These are phyloP conservation scores for Phylloscopus trochilus DNA, from an alignment of 2,113 vertebrate species.

Conservation along the genomic window DNA sequence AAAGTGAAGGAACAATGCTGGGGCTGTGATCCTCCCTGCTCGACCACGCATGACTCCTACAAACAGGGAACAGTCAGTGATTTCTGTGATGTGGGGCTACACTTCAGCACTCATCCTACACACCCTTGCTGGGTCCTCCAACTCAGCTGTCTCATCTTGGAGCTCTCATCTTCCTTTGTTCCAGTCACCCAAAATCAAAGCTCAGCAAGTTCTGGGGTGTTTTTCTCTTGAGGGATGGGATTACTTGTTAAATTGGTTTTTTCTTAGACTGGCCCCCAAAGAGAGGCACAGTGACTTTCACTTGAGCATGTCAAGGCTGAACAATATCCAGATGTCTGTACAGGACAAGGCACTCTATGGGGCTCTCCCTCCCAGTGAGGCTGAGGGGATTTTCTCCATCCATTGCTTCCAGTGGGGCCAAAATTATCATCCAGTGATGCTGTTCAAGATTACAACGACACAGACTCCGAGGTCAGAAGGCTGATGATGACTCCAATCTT, in stretches of 20 bases:
- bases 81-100: background rate
- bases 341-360: accelerated
- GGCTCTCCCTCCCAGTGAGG: background rate
- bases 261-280: background rate
- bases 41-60: accelerated
- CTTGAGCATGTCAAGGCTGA: background rate
- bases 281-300: background rate
- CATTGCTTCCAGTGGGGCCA: accelerated
- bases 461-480: too few species aligned
- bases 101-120: background rate
- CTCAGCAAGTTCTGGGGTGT: background rate
- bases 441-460: too few species aligned
- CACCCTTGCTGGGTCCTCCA: background rate
- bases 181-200: background rate
- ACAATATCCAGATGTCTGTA: background rate
- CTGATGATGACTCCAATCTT: too few species aligned
- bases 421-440: background rate
- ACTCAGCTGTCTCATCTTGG: background rate
- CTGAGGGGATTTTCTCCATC: background rate
- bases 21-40: background rate
- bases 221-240: background rate
- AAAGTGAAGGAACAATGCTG: background rate
- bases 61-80: background rate
- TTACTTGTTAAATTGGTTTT: accelerated
- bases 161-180: background rate